phyloP scores from a whole-genome alignment of 2,113 vertebrate species.

The Patagioenas fasciata region DNA sequence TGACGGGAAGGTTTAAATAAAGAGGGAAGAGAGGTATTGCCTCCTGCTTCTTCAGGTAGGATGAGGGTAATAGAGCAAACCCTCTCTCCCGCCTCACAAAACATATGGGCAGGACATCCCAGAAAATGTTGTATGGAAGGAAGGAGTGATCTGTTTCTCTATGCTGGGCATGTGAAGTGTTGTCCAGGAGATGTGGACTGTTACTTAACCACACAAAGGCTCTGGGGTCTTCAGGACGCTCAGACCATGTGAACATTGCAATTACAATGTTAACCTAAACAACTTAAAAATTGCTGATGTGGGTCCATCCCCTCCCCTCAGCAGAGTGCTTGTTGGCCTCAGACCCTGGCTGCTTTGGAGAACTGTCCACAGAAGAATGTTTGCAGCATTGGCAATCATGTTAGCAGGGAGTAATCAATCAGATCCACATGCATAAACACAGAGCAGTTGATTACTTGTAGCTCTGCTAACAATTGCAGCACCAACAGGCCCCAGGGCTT shows the following conservation, averaged over 20 bases:
- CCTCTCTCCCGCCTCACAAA: background rate
- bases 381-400: background rate
- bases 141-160: rapidly evolving
- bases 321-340: background rate
- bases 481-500: background rate
- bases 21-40: background rate
- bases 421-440: background rate
- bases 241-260: background rate
- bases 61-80: background rate
- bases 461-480: background rate
- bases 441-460: background rate
- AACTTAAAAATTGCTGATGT: background rate
- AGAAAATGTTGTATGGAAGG: background rate
- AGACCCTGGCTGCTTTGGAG: background rate
- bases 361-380: background rate
- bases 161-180: background rate
- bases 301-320: background rate
- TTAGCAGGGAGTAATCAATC: constrained; percentile 45
- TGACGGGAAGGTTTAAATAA: background rate
- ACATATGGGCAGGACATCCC: background rate
- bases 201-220: background rate
- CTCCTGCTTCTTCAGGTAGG: background rate
- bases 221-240: background rate
- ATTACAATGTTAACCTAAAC: background rate
- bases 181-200: rapidly evolving